These are phyloP conservation scores for Phoxinus phoxinus DNA, from an alignment of 2,113 vertebrate genomes.

Conservation along the genomic window DNA sequence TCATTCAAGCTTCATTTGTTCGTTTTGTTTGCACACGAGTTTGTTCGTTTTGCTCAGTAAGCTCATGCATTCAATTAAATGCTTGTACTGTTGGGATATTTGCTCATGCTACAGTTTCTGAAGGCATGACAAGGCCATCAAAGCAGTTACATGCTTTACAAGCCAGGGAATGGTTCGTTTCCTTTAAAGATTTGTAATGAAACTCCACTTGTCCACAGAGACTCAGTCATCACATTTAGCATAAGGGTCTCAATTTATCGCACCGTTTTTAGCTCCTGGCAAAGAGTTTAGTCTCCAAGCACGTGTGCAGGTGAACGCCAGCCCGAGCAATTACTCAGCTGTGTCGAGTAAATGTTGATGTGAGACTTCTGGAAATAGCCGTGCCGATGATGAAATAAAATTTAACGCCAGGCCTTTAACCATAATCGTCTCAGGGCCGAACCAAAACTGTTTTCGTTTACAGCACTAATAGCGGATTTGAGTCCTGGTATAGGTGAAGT, in stretches of 20 bases:
- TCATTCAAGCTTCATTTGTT: not conserved
- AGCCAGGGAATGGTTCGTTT: not conserved
- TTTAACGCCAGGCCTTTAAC: not conserved
- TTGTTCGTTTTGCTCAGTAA: not conserved
- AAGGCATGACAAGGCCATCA: not conserved
- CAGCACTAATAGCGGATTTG: not conserved
- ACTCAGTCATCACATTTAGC: conserved; percentile 9
- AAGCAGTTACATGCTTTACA: not conserved
- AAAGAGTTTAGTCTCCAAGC: not conserved
- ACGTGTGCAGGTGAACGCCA: conserved; percentile 4
- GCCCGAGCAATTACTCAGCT: not conserved
- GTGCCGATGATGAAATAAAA: conserved; percentile 1
- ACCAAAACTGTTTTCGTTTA: conserved; percentile 8
- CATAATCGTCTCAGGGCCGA: conserved; percentile 21
- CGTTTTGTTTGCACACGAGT: not conserved
- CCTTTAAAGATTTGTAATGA: conserved; percentile 1
- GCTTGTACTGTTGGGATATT: not conserved
- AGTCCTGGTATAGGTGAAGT: conserved; percentile 11
- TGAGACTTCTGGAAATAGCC: not conserved
- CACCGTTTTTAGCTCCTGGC: conserved; percentile 5
- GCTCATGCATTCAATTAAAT: not conserved
- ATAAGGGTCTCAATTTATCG: not conserved
- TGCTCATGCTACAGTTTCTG: not conserved
- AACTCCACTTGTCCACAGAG: conserved; percentile 3
- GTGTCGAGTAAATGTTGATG: conserved; percentile 12